phyloP scores from a whole-genome alignment of 1,140 invertebrate species.

The Saccostrea echinata region DNA sequence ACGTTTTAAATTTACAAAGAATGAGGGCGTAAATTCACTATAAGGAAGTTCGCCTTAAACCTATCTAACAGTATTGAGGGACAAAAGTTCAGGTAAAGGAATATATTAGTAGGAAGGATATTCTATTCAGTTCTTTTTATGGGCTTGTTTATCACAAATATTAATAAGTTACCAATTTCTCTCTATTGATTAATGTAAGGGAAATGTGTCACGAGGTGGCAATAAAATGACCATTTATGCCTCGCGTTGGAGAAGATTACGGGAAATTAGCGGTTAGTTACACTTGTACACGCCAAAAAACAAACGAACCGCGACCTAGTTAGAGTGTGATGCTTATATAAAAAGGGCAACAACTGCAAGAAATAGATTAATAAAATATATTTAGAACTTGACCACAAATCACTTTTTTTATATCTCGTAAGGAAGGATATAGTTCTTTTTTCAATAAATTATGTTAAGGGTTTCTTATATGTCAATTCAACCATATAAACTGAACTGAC shows the following conservation, averaged over 20 bases:
- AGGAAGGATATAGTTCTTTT: too few relatives aligned
- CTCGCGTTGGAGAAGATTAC: background rate
- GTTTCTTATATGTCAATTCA: too few relatives aligned
- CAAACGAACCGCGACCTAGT: background rate
- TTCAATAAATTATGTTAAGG: too few relatives aligned
- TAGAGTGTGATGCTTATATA: background rate
- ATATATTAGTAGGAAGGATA: background rate
- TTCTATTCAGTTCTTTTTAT: background rate
- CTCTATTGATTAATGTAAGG: background rate
- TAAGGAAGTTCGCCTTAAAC: too few relatives aligned
- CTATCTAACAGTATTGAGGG: too few relatives aligned
- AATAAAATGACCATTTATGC: background rate
- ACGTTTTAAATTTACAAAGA: too few relatives aligned
- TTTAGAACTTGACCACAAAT: too few relatives aligned
- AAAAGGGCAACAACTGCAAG: background rate
- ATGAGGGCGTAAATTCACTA: too few relatives aligned
- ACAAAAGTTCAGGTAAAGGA: background rate
- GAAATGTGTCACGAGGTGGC: background rate
- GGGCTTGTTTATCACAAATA: background rate
- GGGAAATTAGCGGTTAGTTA: background rate
- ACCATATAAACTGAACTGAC: too few relatives aligned
- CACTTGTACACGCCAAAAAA: background rate
- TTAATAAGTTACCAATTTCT: background rate
- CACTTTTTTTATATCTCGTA: too few relatives aligned
- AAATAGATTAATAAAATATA: background rate